Conservation (phyloP, 2,113 vertebrate genomes). For the Cyrtonyx montezumae region DNA sequence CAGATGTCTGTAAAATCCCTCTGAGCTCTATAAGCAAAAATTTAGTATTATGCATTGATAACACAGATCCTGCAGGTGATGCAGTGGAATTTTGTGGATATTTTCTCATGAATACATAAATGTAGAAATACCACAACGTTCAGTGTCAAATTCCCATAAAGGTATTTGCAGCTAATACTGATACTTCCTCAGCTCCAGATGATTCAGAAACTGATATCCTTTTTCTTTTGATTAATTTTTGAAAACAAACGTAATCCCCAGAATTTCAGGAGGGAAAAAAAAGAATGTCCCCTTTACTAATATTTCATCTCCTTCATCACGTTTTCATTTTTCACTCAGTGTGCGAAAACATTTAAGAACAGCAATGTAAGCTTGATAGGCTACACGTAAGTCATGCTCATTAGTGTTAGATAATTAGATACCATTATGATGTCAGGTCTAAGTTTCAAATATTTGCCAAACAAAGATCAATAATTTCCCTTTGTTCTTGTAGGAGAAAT, state of each 20-base stretch:
- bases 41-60: constrained; percentile 24
- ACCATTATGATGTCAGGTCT: neutral
- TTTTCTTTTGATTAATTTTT: neutral
- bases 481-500: constrained; percentile 4
- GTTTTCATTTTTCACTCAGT: neutral
- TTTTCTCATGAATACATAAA: constrained; percentile 32
- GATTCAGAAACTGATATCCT: neutral
- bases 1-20: constrained; percentile 9
- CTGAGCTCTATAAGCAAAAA: constrained; percentile 5
- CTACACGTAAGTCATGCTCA: neutral
- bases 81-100: constrained; percentile 10
- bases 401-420: neutral
- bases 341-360: neutral
- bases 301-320: neutral
- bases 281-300: neutral
- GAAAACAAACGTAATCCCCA: neutral
- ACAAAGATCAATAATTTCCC: neutral
- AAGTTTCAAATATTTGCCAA: constrained; percentile 15
- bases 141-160: neutral
- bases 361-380: neutral
- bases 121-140: neutral
- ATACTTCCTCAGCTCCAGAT: neutral
- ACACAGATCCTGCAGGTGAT: constrained; percentile 10
- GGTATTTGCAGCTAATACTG: neutral
- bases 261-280: neutral